Evolutionary conservation across 2,113 vertebrate species (phyloP).

Genomic region (Coracopsis vasa): DNA sequence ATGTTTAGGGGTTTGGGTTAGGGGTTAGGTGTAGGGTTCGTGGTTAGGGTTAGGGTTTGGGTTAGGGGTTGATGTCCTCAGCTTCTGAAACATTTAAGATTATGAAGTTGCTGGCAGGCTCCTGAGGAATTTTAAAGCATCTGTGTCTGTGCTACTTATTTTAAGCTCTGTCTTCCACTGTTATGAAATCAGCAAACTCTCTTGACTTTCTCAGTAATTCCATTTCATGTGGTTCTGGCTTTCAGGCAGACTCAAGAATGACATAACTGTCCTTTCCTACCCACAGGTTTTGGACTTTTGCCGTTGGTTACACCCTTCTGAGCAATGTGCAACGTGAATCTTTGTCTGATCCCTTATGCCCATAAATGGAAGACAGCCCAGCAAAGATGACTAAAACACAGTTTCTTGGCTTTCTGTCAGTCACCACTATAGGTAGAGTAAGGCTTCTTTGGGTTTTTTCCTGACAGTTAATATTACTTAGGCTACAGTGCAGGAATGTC

Average conservation of each 20-base stretch:
- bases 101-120: constrained; percentile 10
- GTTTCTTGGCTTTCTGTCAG: neutral
- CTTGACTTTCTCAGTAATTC: constrained; percentile 28
- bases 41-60: no score
- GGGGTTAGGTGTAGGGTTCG: no score
- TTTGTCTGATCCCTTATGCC: constrained; percentile 5
- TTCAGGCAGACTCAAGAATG: constrained; percentile 26
- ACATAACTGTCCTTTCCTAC: neutral
- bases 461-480: neutral
- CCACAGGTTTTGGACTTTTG: constrained; percentile 10
- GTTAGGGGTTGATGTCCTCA: no score
- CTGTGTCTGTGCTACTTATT: constrained; percentile 10
- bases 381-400: neutral
- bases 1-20: no score
- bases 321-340: neutral
- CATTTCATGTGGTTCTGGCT: constrained; percentile 35
- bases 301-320: neutral
- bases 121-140: neutral
- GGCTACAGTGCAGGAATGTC: neutral
- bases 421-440: neutral
- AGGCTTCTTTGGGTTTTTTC: neutral
- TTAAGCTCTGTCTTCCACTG: constrained; percentile 27
- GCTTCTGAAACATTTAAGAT: constrained; percentile 29
- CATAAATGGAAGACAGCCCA: constrained; percentile 29
- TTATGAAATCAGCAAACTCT: constrained; percentile 4